These are phyloP conservation scores for Plebejus melissa DNA, from an alignment of 2,888 invertebrate species.

Conservation along the genomic window DNA sequence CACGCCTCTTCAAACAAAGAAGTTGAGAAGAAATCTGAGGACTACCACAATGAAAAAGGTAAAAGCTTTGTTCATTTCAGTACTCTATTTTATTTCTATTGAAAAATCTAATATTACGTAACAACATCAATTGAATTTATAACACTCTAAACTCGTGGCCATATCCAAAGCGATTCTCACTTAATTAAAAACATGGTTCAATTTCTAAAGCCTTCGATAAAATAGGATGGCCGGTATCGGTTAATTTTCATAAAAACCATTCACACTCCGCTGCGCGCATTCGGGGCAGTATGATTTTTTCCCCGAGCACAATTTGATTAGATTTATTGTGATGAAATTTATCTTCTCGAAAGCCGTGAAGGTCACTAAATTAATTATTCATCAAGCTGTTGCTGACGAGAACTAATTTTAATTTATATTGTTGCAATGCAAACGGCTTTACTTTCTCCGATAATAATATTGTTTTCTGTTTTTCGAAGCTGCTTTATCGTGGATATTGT, in stretches of 20 bases:
- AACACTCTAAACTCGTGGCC: not conserved
- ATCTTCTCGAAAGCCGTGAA: conserved; percentile 28
- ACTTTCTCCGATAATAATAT: not conserved
- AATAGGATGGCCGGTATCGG: not conserved
- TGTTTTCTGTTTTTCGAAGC: not conserved
- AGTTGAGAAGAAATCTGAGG: conserved; percentile 45
- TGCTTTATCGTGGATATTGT: not conserved
- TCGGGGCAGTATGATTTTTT: conserved; percentile 9
- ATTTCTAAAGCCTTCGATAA: conserved; percentile 13
- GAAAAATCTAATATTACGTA: not conserved
- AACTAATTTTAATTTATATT: conserved; percentile 1
- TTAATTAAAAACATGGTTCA: not conserved
- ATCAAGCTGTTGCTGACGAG: conserved; percentile 9
- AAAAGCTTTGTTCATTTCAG: conserved; percentile 9
- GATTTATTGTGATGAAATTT: conserved; percentile 25
- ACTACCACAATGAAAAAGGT: conserved; percentile 58
- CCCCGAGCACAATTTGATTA: conserved; percentile 9
- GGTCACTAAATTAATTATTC: conserved; percentile 32
- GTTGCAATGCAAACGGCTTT: conserved; percentile 3
- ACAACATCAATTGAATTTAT: not conserved
- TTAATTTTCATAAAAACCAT: conserved; percentile 17
- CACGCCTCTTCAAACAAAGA: conserved; percentile 56
- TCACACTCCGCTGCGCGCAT: conserved; percentile 10
- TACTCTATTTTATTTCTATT: not conserved
- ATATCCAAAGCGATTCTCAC: not conserved